Base-by-base conservation (phyloP, 2,113 vertebrate species). In the Phalacrocorax carbo region DNA sequence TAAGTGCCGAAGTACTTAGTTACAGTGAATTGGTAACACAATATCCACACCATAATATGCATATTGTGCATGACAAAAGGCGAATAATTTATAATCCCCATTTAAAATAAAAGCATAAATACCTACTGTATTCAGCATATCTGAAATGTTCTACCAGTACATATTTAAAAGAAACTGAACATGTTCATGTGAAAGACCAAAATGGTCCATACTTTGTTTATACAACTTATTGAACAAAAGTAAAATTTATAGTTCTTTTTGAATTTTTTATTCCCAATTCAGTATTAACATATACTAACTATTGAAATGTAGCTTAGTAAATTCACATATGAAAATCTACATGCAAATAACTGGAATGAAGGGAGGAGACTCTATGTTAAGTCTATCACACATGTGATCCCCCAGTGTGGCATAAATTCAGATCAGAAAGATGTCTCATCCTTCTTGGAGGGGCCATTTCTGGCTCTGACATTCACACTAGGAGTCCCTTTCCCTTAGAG, bases 81-180 rank as follows among this genome's bases (percentile, higher is more conserved):
- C 69, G 36, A 97, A 93, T 96, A 95, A 98, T 97, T 98, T 97
- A 95, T 97, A 93, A 95, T 90, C 84, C 38, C 96, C 97, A 95
- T 97, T 97, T 92, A 90, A 93, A 98, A 95, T 97, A 96, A 92
- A 96, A 95, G 92, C 72, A 97, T 95, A 93, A 95, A 93, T 96
- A 94, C 75, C 82, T 96, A 97, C 96, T 96, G 83, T 97, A 95
- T 95, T 96, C 96, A 97, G 91, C 86, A 96, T 49, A 86, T 83
- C 61, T 77, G 64, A 90, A 95, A 91, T 68, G 30, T 75, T 90
- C 64, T 84, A 70, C 55, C 54, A 61, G n/a, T 69, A 69, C 32
- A 73, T 95, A 91, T 85, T 94, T 94, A 97, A 97, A 93, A 66
- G 60, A 80, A 34, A 89, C 13, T 60, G 64, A 88, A 10, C 36